Evolutionary conservation across 2,888 invertebrate genomes (phyloP), one percentile per base, ranked within the genome.

Genomic region (Habroteleia sp.): DNA sequence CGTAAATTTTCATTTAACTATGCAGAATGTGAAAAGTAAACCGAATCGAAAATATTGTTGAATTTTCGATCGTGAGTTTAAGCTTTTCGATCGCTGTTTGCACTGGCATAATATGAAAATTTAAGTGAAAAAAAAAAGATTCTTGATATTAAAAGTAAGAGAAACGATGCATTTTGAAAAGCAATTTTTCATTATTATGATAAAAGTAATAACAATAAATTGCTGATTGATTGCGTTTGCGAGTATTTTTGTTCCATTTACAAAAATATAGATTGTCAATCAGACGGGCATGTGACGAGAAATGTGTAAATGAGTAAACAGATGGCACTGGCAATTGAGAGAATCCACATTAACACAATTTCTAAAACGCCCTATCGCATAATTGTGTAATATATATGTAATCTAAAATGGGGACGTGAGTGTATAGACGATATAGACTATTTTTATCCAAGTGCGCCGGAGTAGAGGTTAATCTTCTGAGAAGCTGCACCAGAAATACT

Each of bases 391-490:
- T 58, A 50, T 66, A 68, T 71, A 65, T 66, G 68, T 74, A 60
- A 68, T 72, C 72, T 65, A 56, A 74, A 69, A 73, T 73, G 66
- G 75, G 75, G 71, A 44, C 71, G n/a, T n/a, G 72, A 72, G 52
- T 46, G 72, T 76, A 76, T 76, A 76, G 76, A 71, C 75, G 69
- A 71, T 71, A 71, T 75, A 65, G 16, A 69, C 83, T 87, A 87
- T 86, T 87, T 86, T 86, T 82, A 83, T 77, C 84, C 52, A 78
- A 82, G 84, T 83, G 84, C 82, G 81, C 82, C 81, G 76, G 84
- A 86, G 82, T 82, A 83, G 82, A 85, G 85, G 84, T 85, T 86
- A 86, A 86, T 86, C 84, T 86, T 84, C 80, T 76, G 74, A 81
- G 83, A 83, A 81, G 81, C 81, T 82, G 80, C 63, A 78, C 83